Percentiles rank a stretch among this genome's conserved stretches.
These are phyloP conservation scores for Collichthys lucidus DNA, from an alignment of 2,113 vertebrate species.

Conservation along the genomic window DNA sequence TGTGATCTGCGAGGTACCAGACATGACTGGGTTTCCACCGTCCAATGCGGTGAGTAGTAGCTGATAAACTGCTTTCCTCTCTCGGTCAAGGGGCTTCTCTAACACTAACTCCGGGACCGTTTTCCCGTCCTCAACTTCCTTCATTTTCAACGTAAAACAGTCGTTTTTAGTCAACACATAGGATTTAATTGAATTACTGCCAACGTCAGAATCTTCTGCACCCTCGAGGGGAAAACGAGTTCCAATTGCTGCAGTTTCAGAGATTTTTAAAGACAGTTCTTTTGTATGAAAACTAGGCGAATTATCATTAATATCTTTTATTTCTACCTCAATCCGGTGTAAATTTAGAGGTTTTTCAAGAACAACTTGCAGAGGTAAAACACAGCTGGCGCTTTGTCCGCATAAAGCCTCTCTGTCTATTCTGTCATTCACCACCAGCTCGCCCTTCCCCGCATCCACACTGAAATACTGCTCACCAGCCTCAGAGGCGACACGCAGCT, in stretches of 20 bases:
- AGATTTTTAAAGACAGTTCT: conserved; percentile 63
- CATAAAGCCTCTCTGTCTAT: conserved; percentile 88
- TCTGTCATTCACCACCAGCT: conserved; percentile 82
- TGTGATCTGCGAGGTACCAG: conserved; percentile 66
- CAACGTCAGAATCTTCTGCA: conserved; percentile 75
- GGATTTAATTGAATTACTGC: conserved; percentile 69
- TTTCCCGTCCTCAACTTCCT: conserved; percentile 71
- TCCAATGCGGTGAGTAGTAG: conserved; percentile 80
- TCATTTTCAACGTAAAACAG: conserved; percentile 76
- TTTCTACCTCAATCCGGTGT: conserved; percentile 85
- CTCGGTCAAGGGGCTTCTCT: conserved; percentile 77
- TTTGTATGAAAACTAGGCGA: conserved; percentile 67
- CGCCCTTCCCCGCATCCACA: conserved; percentile 81
- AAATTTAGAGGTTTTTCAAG: conserved; percentile 80
- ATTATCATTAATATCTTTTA: conserved; percentile 88
- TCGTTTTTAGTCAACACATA: conserved; percentile 71
- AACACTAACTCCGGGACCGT: conserved; percentile 76
- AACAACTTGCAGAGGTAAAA: conserved; percentile 83
- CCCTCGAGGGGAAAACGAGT: conserved; percentile 66
- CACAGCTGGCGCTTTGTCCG: conserved; percentile 80
- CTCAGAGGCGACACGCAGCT: conserved; percentile 83
- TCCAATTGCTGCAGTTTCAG: conserved; percentile 67
- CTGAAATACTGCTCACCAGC: conserved; percentile 82
- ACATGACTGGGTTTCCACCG: conserved; percentile 69
- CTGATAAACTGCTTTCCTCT: conserved; percentile 76